phyloP scores from a whole-genome alignment of 2,113 vertebrate species.

The Nothoprocta perdicaria region DNA sequence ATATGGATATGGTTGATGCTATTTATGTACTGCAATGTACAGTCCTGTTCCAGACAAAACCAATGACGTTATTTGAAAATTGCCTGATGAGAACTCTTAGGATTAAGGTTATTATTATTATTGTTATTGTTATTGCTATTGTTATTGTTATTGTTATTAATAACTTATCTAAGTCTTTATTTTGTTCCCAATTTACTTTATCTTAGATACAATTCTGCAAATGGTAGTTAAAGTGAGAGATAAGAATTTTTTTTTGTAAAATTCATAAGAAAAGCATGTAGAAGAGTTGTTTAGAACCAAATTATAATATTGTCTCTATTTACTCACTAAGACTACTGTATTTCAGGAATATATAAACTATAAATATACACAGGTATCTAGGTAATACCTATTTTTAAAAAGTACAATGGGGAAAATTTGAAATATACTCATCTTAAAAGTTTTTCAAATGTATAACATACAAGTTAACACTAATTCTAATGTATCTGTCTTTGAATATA shows the following conservation, averaged over 20 bases:
- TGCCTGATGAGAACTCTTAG: background rate
- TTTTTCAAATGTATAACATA: background rate
- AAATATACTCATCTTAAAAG: background rate
- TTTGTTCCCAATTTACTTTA: slow-evolving; percentile 9
- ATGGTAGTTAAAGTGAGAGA: background rate
- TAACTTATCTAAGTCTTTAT: slow-evolving; percentile 5
- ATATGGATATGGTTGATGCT: slow-evolving; percentile 3
- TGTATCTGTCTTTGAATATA: background rate
- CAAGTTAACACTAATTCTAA: background rate
- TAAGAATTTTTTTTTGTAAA: background rate
- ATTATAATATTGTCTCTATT: background rate
- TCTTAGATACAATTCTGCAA: background rate
- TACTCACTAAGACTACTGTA: background rate
- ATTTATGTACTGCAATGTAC: background rate
- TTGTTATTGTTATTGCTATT: background rate
- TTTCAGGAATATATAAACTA: background rate
- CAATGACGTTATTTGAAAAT: slow-evolving; percentile 38
- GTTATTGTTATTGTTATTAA: background rate
- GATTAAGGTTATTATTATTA: background rate
- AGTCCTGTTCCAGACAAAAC: slow-evolving; percentile 40
- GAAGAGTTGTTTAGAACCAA: background rate
- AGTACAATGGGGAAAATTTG: background rate
- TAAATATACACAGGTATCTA: background rate
- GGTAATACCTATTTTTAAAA: background rate
- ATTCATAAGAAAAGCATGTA: background rate